Conservation (phyloP, 2,888 invertebrate genomes). For the Leucophenga montana region DNA sequence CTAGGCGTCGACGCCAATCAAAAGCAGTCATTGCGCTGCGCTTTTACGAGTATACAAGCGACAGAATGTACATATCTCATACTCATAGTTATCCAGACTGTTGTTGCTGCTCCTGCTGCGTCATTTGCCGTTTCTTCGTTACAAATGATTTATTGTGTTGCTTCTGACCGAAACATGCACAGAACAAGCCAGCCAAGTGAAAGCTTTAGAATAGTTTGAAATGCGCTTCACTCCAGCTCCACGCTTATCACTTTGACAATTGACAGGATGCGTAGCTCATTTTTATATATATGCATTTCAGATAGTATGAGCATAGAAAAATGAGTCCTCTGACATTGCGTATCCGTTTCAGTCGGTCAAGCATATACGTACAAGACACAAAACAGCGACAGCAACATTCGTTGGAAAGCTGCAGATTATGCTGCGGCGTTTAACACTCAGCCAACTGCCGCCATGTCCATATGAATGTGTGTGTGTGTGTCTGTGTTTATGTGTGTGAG, state of each 20-base stretch:
- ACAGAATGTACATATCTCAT: neutral
- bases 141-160: slow-evolving; percentile 41
- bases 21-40: slow-evolving; percentile 38
- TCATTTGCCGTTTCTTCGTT: slow-evolving; percentile 30
- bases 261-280: slow-evolving; percentile 35
- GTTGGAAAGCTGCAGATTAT: neutral
- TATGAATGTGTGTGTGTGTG: neutral
- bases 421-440: neutral
- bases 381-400: neutral
- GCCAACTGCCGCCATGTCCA: neutral
- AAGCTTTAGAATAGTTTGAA: neutral
- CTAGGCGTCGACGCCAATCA: slow-evolving; percentile 48
- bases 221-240: slow-evolving; percentile 25
- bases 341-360: slow-evolving; percentile 44
- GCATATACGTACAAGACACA: slow-evolving; percentile 8
- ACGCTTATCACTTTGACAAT: slow-evolving; percentile 30
- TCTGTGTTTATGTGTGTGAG: neutral
- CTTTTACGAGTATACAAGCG: neutral
- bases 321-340: slow-evolving; percentile 41
- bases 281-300: slow-evolving; percentile 16
- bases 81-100: neutral
- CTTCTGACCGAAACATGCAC: slow-evolving; percentile 11
- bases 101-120: slow-evolving; percentile 28
- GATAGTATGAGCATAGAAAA: slow-evolving; percentile 27
- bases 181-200: slow-evolving; percentile 3